Evolutionary conservation across 1,140 invertebrate species (phyloP), one percentile per base, ranked within the genome.

Genomic region (Lordiphosa collinella): DNA sequence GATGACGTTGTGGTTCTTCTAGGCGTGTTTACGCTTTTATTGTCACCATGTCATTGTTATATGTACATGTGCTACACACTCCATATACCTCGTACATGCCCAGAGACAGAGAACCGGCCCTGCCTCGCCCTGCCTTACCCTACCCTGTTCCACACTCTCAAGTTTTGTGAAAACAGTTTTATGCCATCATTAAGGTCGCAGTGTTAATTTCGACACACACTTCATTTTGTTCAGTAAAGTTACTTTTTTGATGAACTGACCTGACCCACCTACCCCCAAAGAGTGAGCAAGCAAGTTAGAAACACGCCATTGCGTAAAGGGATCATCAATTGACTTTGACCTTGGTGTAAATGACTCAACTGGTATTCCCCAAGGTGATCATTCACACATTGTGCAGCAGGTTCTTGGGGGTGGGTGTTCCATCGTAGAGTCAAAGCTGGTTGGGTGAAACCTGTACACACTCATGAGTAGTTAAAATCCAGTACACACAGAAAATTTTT

Each of bases 21-120:
- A 67, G 76, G 76, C 67, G 78, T 76, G 71, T 82, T 80, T 57
- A 84, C 67, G 54, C 55, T 60, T 80, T 82, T 84, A 68, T 84
- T 76, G 54, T 71, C 76, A 62, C 65, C 66, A 51, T 57, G 49
- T 62, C 55, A 73, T 78, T 61, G 68, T 66, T 74, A 69, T 63
- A n/a, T n/a, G n/a, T n/a, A 64, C 52, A 67, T 76, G 50, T 48
- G 56, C 47, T 36, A 52, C 34, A 41, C 44, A 63, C 43, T 53
- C 53, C 25, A 46, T 37, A 31, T 32, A 22, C 14, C 25, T 29
- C 16, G 32, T 5, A 50, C 18, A 35, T 36, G 9, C 16, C n/a
- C 0, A 35, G n/a, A 4, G 5, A n/a, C 3, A 4, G 8, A 46
- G n/a, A 11, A 47, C 44, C 40, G 48, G 16, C 47, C 12, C 32